phyloP scores from a whole-genome alignment of 2,113 vertebrate species.

The Scomber colias region DNA sequence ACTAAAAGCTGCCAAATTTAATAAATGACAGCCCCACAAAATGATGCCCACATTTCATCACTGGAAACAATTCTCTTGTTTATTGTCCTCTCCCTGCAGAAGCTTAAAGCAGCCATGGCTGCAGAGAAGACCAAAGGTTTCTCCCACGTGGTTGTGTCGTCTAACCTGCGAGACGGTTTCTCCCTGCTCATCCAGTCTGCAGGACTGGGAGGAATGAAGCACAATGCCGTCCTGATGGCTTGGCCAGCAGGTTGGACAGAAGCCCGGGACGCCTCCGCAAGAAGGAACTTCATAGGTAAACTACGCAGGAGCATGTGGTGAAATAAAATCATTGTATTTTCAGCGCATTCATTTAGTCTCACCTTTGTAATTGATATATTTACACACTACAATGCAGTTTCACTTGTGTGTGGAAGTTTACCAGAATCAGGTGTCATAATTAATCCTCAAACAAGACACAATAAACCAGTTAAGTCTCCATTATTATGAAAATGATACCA shows the following conservation, averaged over 20 bases:
- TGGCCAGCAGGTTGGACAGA: conserved; percentile 92
- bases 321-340: neutral
- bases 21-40: too few species aligned
- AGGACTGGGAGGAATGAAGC: conserved; percentile 96
- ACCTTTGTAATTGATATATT: too few species aligned
- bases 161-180: conserved; percentile 91
- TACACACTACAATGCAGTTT: neutral
- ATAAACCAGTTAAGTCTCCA: neutral
- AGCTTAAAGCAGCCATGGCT: conserved; percentile 90
- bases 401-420: neutral
- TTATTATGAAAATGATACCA: neutral
- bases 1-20: too few species aligned
- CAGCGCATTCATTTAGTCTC: neutral
- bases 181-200: conserved; percentile 96
- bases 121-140: conserved; percentile 93
- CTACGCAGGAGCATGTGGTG: neutral
- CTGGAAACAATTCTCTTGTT: neutral
- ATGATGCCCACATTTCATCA: neutral
- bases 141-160: conserved; percentile 94
- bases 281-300: conserved; percentile 94
- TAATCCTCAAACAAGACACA: neutral
- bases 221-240: conserved; percentile 93
- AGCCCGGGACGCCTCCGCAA: conserved; percentile 83
- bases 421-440: too few species aligned
- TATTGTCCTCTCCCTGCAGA: conserved; percentile 78